These are phyloP conservation scores for Cotesia glomerata DNA, from an alignment of 1,140 invertebrate genomes.

Conservation along the genomic window DNA sequence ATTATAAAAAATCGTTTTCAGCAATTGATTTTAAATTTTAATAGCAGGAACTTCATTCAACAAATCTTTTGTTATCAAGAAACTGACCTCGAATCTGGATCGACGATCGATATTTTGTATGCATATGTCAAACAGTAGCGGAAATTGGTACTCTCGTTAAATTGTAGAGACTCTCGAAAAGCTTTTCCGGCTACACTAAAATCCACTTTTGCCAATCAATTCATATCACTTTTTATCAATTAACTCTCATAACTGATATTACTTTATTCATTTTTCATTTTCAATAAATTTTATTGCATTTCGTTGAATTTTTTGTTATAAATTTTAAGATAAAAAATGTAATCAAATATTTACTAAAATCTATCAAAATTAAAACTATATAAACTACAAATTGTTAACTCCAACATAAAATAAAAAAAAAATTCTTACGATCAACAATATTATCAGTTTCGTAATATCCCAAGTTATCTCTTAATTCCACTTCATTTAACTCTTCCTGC, in stretches of 20 bases:
- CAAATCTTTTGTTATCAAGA: slow-evolving; percentile 8
- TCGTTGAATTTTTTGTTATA: neutral
- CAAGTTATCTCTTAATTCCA: slow-evolving; percentile 40
- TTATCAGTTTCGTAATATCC: slow-evolving; percentile 21
- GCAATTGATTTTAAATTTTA: neutral
- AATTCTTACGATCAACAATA: neutral
- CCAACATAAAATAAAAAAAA: neutral
- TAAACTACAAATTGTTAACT: too few relatives aligned
- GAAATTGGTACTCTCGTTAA: neutral
- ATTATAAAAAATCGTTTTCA: neutral
- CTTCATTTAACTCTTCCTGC: slow-evolving; percentile 40
- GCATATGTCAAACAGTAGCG: neutral
- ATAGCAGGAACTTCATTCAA: neutral
- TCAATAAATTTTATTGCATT: neutral
- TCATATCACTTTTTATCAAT: neutral
- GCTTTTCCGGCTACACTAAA: slow-evolving; percentile 4
- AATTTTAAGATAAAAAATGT: too few relatives aligned
- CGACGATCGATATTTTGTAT: slow-evolving; percentile 14
- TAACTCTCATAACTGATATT: neutral
- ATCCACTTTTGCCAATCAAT: neutral
- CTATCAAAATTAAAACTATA: too few relatives aligned
- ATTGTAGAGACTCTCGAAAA: neutral
- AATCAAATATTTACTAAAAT: too few relatives aligned
- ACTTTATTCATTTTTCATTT: neutral
- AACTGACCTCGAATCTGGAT: slow-evolving; percentile 22